Percentiles rank a stretch among this genome's conserved stretches.
Evolutionary conservation across 2,797 vertebrate genomes (phyloP).

Genomic region (Oreochromis mossambicus): DNA sequence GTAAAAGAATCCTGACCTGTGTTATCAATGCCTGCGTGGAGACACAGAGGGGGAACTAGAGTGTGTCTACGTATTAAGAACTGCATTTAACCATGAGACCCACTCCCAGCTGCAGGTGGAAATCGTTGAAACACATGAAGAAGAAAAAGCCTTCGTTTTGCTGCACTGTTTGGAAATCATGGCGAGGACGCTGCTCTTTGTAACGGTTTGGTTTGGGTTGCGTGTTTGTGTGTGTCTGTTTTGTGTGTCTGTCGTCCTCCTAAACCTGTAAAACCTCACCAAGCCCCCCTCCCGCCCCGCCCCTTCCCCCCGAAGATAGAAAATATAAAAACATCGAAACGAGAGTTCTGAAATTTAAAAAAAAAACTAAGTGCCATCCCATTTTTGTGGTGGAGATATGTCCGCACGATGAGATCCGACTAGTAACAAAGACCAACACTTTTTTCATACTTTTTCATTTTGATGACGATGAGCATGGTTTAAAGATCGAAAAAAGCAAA

Average conservation of each 20-base stretch:
- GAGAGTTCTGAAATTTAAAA: conserved; percentile 75
- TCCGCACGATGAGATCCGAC: conserved; percentile 88
- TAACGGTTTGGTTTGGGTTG: background rate
- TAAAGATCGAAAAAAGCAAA: conserved; percentile 79
- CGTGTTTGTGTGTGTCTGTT: background rate
- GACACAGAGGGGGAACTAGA: background rate
- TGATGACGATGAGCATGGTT: conserved; percentile 74
- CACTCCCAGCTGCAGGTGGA: background rate
- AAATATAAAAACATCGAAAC: conserved; percentile 73
- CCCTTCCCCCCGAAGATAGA: conserved; percentile 39
- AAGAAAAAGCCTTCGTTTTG: background rate
- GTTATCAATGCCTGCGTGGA: background rate
- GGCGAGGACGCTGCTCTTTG: conserved; percentile 14
- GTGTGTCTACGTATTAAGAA: background rate
- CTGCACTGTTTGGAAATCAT: conserved; percentile 27
- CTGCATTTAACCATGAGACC: background rate
- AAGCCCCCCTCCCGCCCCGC: background rate
- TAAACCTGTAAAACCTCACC: conserved; percentile 76
- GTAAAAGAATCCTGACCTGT: background rate
- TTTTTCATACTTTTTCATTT: conserved; percentile 74
- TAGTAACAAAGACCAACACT: conserved; percentile 79
- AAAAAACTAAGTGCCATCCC: conserved; percentile 75
- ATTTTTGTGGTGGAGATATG: conserved; percentile 72
- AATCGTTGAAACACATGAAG: conserved; percentile 8
- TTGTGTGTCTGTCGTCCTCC: conserved; percentile 71